Evolutionary conservation across 2,113 vertebrate species (phyloP).

Genomic region (Mustelus asterias): DNA sequence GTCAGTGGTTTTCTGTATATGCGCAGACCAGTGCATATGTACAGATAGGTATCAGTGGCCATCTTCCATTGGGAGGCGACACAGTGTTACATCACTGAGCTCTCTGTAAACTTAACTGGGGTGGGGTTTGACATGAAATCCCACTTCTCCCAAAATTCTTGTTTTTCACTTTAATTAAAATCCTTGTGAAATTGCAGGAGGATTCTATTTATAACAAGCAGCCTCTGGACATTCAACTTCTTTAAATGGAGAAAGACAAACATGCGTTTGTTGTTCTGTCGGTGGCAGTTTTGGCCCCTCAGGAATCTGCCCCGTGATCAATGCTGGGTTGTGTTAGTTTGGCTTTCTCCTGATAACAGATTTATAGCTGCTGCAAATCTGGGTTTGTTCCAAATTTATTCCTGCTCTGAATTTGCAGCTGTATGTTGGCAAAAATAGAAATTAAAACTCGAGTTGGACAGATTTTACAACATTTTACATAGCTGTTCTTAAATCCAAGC

Average conservation of each 20-base stretch:
- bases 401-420: neutral
- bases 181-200: neutral
- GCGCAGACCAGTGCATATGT: too few relatives aligned
- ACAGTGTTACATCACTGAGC: neutral
- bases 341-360: neutral
- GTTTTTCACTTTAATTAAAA: neutral
- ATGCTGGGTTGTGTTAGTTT: neutral
- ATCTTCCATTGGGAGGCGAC: too few relatives aligned
- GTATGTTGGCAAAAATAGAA: neutral
- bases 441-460: neutral
- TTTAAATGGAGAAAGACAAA: neutral
- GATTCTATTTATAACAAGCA: neutral
- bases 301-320: neutral
- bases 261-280: neutral
- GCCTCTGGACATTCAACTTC: neutral
- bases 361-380: neutral
- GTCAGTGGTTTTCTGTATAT: too few relatives aligned
- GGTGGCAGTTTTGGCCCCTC: neutral
- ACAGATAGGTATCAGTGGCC: too few relatives aligned
- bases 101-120: neutral
- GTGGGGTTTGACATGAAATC: neutral
- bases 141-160: neutral
- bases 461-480: neutral
- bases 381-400: neutral
- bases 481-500: neutral